Evolutionary conservation across 2,113 vertebrate species (phyloP).

Genomic region (Microtus oregoni): DNA sequence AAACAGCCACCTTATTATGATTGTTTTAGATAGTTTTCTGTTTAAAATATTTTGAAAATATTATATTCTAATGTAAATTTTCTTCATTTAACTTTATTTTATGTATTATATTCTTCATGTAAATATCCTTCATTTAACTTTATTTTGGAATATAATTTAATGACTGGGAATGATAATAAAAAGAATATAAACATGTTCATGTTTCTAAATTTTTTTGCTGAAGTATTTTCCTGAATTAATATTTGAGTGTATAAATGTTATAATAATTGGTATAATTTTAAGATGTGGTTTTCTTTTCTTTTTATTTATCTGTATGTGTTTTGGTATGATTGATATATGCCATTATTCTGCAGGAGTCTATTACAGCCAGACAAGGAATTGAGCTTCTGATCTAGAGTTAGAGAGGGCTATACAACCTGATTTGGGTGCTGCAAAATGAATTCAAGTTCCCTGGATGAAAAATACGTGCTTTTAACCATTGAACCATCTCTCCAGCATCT

Average conservation of each 20-base stretch:
- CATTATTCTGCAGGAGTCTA: background rate
- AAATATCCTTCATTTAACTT: background rate
- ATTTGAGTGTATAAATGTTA: background rate
- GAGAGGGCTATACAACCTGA: background rate
- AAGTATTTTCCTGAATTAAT: background rate
- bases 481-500: background rate
- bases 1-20: background rate
- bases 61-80: no score
- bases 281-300: background rate
- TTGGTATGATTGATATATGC: background rate
- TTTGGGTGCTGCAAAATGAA: background rate
- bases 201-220: background rate
- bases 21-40: background rate
- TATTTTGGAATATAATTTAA: background rate
- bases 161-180: background rate
- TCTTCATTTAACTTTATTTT: no score
- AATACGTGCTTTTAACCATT: background rate
- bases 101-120: background rate
- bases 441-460: background rate
- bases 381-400: background rate
- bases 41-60: background rate
- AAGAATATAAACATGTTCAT: background rate
- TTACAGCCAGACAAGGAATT: background rate
- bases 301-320: background rate
- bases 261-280: background rate